Percentiles rank a stretch among this genome's conserved stretches.
Conservation (phyloP, 2,888 invertebrate genomes). For the Drosophila picticornis region DNA sequence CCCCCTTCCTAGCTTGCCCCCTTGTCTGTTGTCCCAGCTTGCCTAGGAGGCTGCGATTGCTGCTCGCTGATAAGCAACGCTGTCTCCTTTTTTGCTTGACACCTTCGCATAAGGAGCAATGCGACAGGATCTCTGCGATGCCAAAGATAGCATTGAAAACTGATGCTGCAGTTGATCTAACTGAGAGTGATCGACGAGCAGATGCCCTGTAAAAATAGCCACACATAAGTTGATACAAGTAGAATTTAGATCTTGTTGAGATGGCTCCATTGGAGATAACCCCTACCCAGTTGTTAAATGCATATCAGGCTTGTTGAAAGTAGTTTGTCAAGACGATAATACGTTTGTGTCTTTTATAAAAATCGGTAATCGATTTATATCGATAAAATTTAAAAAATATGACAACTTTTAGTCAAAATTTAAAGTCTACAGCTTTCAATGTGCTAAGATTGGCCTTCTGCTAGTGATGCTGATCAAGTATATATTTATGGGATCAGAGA, state of each 20-base stretch:
- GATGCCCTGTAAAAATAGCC: neutral
- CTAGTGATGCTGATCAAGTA: too few relatives aligned
- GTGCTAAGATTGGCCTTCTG: neutral
- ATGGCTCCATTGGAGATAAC: neutral
- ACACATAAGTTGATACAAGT: neutral
- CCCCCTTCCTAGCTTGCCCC: neutral
- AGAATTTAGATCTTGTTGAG: neutral
- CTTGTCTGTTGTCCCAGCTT: neutral
- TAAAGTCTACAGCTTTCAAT: neutral
- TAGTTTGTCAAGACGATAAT: neutral
- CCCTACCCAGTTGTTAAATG: neutral
- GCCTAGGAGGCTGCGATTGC: conserved; percentile 29
- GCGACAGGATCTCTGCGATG: conserved; percentile 37
- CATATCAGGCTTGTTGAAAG: neutral
- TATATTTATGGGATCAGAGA: neutral
- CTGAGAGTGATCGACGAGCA: neutral
- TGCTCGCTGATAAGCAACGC: conserved; percentile 33
- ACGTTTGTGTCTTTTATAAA: neutral
- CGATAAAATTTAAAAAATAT: neutral
- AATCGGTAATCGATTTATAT: neutral
- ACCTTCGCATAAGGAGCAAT: conserved; percentile 19
- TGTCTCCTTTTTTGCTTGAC: conserved; percentile 20
- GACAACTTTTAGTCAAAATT: neutral
- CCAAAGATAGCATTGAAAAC: conserved; percentile 38
- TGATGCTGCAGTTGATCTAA: neutral